phyloP scores from a whole-genome alignment of 2,113 vertebrate genomes.

The Thinocorus orbignyianus region DNA sequence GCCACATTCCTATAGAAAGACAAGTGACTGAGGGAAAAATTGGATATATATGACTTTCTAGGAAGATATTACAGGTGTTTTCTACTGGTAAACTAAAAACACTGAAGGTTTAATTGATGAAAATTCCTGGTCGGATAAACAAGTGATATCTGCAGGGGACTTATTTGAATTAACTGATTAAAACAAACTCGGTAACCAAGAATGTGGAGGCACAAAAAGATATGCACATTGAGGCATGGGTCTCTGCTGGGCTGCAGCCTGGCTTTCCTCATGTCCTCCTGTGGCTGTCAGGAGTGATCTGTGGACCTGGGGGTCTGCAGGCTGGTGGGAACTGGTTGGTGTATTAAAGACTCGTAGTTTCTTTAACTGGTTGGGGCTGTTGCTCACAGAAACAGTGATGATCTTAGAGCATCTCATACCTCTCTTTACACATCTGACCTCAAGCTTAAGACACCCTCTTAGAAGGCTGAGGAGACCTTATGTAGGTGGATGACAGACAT shows the following conservation, averaged over 20 bases:
- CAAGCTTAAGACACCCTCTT: not conserved
- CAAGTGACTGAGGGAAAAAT: not conserved
- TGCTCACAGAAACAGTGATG: not conserved
- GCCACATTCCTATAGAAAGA: not conserved
- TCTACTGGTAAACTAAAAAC: not conserved
- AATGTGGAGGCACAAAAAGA: not conserved
- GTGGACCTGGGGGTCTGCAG: not conserved
- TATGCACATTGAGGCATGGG: fast-evolving
- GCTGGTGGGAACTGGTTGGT: too few relatives aligned
- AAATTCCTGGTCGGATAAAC: not conserved
- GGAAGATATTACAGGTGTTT: not conserved
- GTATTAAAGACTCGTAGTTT: not conserved
- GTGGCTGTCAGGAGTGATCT: not conserved
- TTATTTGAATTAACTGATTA: not conserved
- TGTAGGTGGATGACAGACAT: fast-evolving
- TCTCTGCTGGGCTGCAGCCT: not conserved
- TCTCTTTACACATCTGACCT: not conserved
- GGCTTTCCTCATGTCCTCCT: not conserved
- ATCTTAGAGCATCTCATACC: not conserved
- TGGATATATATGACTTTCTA: not conserved
- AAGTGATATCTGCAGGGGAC: not conserved
- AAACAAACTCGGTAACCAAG: not conserved
- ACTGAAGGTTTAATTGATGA: not conserved
- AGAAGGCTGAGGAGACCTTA: not conserved
- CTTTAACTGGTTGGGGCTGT: not conserved